Base-by-base conservation (phyloP, 1,140 invertebrate species). In the Penaeus chinensis region DNA sequence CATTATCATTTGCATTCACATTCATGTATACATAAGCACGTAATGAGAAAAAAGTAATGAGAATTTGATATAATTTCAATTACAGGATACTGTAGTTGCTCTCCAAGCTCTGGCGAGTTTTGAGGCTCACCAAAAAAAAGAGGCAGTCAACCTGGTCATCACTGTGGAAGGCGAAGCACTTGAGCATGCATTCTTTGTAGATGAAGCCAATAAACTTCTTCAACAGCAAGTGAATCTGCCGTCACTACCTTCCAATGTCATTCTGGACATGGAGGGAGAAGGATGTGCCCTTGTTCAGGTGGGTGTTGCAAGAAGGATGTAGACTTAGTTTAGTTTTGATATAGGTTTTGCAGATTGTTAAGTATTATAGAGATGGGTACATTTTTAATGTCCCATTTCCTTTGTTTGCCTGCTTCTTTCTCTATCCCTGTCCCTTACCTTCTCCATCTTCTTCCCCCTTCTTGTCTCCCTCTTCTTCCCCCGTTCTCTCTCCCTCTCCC, bases 171-270 rank as follows among this genome's bases (percentile, higher is more conserved):
- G 22, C 10, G 85, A 71, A 13, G 71, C 16, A 32, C 92, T 94
- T 54, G 96, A 96, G 42, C 96, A 96, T 20, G 97, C 96, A 91
- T 93, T 94, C 0, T 96, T 95, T 18, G 95, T 95, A 0, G 94
- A 92, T 91, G 88, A 89, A 16, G 27, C 2, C 20, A 90, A 89
- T 85, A 89, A 86, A 63, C 78, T 90, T 27, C 90, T 90, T 61
- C 82, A 81, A 11, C 87, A 89, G 82, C 60, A 47, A 18, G 54
- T 84, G 20, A 78, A 81, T 13, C 77, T 89, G 19, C 82, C 84
- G 10, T 22, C 60, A 16, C 60, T 89, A 42, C 90, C 90, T 47
- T 85, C 69, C 76, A 65, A 22, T 62, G 61, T 90, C 19, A 81
- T 65, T 19, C 76, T 89, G 54, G 78, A 85, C 27, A 62, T 90